phyloP scores from a whole-genome alignment of 2,888 invertebrate species.

The Unio delphinus region DNA sequence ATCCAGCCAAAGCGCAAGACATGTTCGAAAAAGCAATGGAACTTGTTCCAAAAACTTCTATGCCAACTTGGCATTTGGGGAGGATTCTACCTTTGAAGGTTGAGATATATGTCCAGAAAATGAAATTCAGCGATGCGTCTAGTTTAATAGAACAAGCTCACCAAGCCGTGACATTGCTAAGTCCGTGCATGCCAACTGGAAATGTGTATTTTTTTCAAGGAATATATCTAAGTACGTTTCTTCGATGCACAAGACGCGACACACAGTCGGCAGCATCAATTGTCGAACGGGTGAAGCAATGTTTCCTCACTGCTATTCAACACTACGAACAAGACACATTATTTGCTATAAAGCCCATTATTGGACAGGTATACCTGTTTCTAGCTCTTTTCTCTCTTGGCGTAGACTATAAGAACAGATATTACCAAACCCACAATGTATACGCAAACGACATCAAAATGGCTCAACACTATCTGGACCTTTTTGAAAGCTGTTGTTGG shows the following conservation, averaged over 20 bases:
- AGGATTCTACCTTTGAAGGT: constrained; percentile 7
- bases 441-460: background rate
- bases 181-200: constrained; percentile 7
- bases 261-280: constrained; percentile 1
- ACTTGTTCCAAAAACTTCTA: constrained; percentile 2
- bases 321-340: constrained; percentile 9
- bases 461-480: constrained; percentile 6
- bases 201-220: constrained; percentile 11
- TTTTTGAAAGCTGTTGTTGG: constrained; percentile 12
- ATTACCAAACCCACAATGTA: background rate
- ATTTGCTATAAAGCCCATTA: constrained; percentile 9
- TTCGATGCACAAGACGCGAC: constrained; percentile 1
- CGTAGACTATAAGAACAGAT: constrained; percentile 4
- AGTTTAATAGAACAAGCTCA: constrained; percentile 6
- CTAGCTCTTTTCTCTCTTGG: constrained; percentile 8
- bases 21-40: constrained; percentile 8
- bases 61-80: constrained; percentile 9
- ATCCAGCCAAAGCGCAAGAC: constrained; percentile 1
- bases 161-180: constrained; percentile 1
- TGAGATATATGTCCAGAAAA: background rate
- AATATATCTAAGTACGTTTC: constrained; percentile 2
- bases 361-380: constrained; percentile 11
- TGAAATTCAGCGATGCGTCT: constrained; percentile 6
- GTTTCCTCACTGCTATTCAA: constrained; percentile 7
- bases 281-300: constrained; percentile 4